Evolutionary conservation across 2,797 vertebrate species (phyloP).

Genomic region (Chromis chromis): DNA sequence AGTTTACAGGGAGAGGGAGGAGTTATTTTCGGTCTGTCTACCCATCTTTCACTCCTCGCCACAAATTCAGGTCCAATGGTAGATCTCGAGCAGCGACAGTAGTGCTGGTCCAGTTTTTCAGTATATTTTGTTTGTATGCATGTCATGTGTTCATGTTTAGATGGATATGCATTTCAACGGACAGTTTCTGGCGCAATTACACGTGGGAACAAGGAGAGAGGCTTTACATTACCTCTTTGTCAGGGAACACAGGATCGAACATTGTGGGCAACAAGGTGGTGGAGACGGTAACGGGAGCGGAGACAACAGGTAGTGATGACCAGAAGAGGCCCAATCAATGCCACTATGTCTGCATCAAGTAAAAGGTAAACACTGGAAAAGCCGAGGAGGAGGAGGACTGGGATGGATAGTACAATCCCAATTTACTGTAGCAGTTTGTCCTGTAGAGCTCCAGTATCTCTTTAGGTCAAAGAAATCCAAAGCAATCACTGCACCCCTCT

Average conservation of each 20-base stretch:
- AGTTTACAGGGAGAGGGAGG: constrained; percentile 28
- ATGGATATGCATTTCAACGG: constrained; percentile 25
- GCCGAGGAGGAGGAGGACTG: constrained; percentile 31
- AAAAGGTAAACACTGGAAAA: constrained; percentile 60
- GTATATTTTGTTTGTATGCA: constrained; percentile 20
- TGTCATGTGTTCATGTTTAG: constrained; percentile 30
- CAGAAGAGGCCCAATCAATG: constrained; percentile 43
- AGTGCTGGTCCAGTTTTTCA: constrained; percentile 27
- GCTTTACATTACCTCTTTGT: constrained; percentile 34
- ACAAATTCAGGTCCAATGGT: constrained; percentile 55
- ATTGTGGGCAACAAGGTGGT: constrained; percentile 8
- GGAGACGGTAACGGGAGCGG: constrained; percentile 27
- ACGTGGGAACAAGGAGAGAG: constrained; percentile 24
- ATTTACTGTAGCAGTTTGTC: constrained; percentile 38
- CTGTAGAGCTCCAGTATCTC: constrained; percentile 34
- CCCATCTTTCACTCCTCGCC: constrained; percentile 26
- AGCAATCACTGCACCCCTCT: constrained; percentile 2
- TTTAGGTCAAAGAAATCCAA: constrained; percentile 34
- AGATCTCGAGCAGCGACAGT: constrained; percentile 34
- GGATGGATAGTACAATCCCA: constrained; percentile 39
- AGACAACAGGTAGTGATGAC: constrained; percentile 37
- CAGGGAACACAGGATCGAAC: constrained; percentile 21
- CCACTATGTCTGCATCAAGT: constrained; percentile 50
- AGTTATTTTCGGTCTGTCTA: constrained; percentile 24
- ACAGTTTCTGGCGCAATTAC: constrained; percentile 32